These are phyloP conservation scores for Charadrius vociferus DNA, from an alignment of 2,113 vertebrate genomes.

Conservation along the genomic window DNA sequence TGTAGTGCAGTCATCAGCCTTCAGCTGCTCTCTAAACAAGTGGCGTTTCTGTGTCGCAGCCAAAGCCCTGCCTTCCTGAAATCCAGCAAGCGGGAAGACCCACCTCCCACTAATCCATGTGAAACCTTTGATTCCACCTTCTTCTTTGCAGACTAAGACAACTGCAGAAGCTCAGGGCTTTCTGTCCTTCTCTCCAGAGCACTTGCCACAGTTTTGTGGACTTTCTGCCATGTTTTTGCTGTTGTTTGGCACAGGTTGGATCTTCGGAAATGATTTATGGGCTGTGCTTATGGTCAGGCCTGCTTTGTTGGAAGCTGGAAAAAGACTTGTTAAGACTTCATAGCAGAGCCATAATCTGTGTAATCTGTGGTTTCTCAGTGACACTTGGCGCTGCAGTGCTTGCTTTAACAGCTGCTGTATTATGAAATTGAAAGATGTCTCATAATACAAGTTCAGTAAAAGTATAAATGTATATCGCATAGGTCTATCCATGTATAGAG, in stretches of 20 bases:
- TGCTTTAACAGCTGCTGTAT: neutral
- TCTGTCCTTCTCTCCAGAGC: neutral
- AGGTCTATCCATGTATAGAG: neutral
- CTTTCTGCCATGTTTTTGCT: neutral
- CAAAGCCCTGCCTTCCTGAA: neutral
- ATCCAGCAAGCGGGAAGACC: neutral
- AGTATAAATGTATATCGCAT: neutral
- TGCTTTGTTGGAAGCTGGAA: neutral
- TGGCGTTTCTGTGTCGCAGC: neutral
- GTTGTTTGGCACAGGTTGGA: neutral
- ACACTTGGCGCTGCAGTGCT: neutral
- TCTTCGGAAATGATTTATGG: neutral
- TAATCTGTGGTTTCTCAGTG: neutral
- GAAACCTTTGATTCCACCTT: neutral
- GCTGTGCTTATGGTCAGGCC: neutral
- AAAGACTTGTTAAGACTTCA: neutral
- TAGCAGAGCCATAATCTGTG: neutral
- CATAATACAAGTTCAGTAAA: neutral
- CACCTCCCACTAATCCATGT: neutral
- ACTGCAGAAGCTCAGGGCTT: neutral
- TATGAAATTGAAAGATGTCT: neutral
- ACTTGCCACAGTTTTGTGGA: neutral
- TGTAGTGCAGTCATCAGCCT: no score
- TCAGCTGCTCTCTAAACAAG: neutral
- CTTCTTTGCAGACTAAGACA: neutral